Conservation (phyloP, 64 coral and sea anemone species). For the Porites lutea region DNA sequence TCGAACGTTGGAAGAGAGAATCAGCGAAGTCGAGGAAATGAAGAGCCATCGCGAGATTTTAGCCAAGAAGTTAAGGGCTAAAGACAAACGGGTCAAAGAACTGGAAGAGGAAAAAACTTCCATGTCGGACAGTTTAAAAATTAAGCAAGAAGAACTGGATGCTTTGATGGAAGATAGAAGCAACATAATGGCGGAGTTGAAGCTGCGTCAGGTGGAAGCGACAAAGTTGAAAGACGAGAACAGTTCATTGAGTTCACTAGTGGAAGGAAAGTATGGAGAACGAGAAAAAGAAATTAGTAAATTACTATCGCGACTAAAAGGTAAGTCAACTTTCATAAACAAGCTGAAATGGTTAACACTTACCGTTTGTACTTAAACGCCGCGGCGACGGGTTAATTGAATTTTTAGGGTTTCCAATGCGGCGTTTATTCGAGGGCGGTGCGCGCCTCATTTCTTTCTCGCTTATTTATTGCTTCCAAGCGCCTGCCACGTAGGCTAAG, state of each 20-base stretch:
- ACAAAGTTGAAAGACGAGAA: constrained; percentile 86
- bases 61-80: constrained; percentile 82
- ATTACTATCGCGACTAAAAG: constrained; percentile 95
- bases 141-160: constrained; percentile 82
- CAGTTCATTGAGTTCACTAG: constrained; percentile 73
- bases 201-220: constrained; percentile 78
- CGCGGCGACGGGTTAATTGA: no score
- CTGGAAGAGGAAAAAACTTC: constrained; percentile 73
- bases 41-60: constrained; percentile 87
- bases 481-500: no score
- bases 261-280: constrained; percentile 92
- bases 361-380: no score
- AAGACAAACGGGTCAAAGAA: constrained; percentile 84
- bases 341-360: no score
- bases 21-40: constrained; percentile 84
- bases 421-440: no score
- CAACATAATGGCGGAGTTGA: constrained; percentile 73
- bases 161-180: constrained; percentile 90
- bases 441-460: no score
- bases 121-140: constrained; percentile 53
- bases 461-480: no score
- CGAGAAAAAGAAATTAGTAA: constrained; percentile 94
- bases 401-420: no score
- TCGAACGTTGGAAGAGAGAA: constrained; percentile 75
- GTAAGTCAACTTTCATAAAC: constrained; percentile 9